Base-by-base conservation (phyloP, 2,113 vertebrate genomes). In the Rynchops niger region DNA sequence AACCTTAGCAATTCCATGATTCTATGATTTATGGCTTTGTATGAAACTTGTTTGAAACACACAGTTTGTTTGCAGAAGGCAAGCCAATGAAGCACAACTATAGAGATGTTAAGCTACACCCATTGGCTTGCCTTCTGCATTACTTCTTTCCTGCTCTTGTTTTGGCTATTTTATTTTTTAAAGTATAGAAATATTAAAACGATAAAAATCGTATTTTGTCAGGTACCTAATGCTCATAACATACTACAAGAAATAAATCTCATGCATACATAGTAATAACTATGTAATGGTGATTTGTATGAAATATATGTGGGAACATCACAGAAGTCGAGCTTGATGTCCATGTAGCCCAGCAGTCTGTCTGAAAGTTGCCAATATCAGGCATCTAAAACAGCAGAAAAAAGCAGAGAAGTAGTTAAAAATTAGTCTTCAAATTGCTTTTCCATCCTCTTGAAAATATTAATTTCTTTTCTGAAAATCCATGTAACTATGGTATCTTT, bases 401-500 rank as follows among this genome's bases (percentile, higher is more conserved):
- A 40, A 67, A 63, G 42, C 63, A 72, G 67, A 6, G 10, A 36
- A 17, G 5, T 26, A 45, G 17, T 43, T 73, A 32, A 27, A 79
- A 59, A 67, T 27, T 9, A 15, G 45, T 50, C 12, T 11, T 50
- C 36, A 87, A 38, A 50, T 56, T 45, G 18, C n/a, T 71, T 82
- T 56, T 70, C 42, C 15, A 34, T 27, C 5, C 27, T 87, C 6
- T 76, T 49, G 15, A 58, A 66, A 27, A 15, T 32, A 30, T 5
- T 40, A 12, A n/a, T 45, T 83, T 40, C 36, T 63, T 12, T 73
- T 56, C 25, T 67, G 30, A 49, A 87, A 62, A 77, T 67, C 22
- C 0, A 1, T 66, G 9, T 30, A 52, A 6, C 25, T 66, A 0
- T n/a, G 45, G 8, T 47, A 12, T 63, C 26, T 71, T 72, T 36